A percentile compares a stretch with the other conserved stretches of the same genome.
Evolutionary conservation across 1,140 invertebrate genomes (phyloP).

Genomic region (Matsumurasca onukii): DNA sequence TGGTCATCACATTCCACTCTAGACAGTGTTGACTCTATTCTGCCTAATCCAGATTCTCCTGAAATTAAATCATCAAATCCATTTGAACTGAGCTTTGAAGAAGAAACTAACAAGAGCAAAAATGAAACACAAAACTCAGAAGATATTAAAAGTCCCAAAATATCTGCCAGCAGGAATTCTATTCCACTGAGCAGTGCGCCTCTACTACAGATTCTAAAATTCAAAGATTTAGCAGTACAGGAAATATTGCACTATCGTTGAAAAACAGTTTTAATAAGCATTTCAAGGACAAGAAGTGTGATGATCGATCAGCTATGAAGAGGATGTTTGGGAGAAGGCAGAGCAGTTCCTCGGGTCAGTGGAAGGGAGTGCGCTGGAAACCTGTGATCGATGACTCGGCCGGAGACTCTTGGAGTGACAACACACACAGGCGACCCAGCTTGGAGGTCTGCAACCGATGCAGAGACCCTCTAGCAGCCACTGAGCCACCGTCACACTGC

Average conservation of each 20-base stretch:
- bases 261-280: conserved; percentile 20
- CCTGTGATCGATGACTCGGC: conserved; percentile 29
- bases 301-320: not conserved
- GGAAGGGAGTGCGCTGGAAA: conserved; percentile 40
- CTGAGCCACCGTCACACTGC: not conserved
- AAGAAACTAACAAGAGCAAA: not conserved
- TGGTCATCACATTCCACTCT: conserved; percentile 17
- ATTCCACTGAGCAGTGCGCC: not conserved
- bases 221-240: conserved; percentile 9
- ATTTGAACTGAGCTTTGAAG: conserved; percentile 14
- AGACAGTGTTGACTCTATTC: conserved; percentile 3
- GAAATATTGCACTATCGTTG: not conserved
- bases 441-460: not conserved
- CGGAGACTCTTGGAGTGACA: conserved; percentile 32
- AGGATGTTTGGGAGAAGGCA: conserved; percentile 13
- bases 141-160: not conserved
- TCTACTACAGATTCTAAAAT: not conserved
- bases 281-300: not conserved
- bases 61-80: conserved; percentile 15
- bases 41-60: not conserved
- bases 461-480: not conserved
- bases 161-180: not conserved
- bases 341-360: conserved; percentile 37
- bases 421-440: conserved; percentile 12
- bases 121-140: not conserved